Conservation (phyloP, 2,113 vertebrate genomes). For the Vimba vimba region DNA sequence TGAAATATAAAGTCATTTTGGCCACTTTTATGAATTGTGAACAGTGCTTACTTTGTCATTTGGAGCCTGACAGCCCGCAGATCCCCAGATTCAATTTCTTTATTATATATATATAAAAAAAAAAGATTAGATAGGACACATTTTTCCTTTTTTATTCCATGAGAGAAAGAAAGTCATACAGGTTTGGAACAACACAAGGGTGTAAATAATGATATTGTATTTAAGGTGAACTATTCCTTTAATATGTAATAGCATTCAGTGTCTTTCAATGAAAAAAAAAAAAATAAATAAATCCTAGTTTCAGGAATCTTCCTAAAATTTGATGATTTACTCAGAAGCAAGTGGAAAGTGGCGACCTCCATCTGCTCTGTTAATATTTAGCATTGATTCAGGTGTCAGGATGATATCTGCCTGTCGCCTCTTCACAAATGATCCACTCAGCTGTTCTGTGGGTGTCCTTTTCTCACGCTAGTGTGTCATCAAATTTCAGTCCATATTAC, state of each 20-base stretch:
- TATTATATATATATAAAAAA: not conserved
- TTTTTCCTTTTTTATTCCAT: not conserved
- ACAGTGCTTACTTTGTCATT: not conserved
- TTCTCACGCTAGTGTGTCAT: constrained; percentile 36
- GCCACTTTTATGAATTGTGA: not conserved
- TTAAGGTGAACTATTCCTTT: not conserved
- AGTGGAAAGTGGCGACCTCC: not conserved
- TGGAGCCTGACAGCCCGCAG: not conserved
- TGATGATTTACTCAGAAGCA: constrained; percentile 26
- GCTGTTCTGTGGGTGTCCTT: constrained; percentile 38
- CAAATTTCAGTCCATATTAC: constrained; percentile 6
- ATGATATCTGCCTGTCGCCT: not conserved
- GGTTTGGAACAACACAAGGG: not conserved
- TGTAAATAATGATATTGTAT: not conserved
- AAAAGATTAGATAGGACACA: not conserved
- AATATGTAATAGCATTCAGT: constrained; percentile 7
- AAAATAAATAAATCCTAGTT: not conserved
- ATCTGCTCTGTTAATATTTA: constrained; percentile 35
- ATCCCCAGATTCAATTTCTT: not conserved
- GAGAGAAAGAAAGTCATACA: not conserved
- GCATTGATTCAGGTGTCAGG: constrained; percentile 10
- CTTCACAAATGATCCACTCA: constrained; percentile 33
- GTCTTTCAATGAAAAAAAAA: not conserved
- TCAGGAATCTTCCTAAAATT: constrained; percentile 1
- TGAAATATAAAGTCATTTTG: not conserved